Conservation (phyloP, 64 coral and sea anemone species). For the Montipora efflorescens region DNA sequence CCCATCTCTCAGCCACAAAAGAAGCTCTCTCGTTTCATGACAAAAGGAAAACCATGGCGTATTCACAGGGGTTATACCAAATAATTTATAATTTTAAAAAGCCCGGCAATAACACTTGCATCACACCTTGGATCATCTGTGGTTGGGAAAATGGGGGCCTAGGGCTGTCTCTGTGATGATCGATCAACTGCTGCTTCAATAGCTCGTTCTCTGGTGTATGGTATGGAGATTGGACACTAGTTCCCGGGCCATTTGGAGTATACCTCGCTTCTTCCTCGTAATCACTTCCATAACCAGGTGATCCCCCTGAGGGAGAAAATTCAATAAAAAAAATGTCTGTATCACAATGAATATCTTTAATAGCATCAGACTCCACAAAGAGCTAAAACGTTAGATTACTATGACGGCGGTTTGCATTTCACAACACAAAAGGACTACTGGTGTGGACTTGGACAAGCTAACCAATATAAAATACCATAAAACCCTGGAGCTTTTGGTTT, state of each 20-base stretch:
- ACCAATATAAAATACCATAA: too few species aligned
- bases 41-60: background rate
- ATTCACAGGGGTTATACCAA: too few species aligned
- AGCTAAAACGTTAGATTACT: too few species aligned
- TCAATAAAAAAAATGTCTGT: background rate
- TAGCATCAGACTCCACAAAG: too few species aligned
- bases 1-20: background rate
- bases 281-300: slow-evolving; percentile 81
- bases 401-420: background rate
- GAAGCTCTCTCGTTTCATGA: background rate
- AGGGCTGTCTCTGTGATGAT: slow-evolving; percentile 70
- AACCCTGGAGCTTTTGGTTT: too few species aligned
- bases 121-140: slow-evolving; percentile 74
- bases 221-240: slow-evolving; percentile 41
- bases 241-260: slow-evolving; percentile 66
- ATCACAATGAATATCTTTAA: too few species aligned
- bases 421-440: too few species aligned
- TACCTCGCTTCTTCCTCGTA: slow-evolving; percentile 73
- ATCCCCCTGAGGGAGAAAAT: background rate
- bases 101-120: background rate
- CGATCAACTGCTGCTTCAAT: slow-evolving; percentile 75
- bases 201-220: slow-evolving; percentile 74
- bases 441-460: too few species aligned
- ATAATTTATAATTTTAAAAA: background rate
- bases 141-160: slow-evolving; percentile 43